Evolutionary conservation across 2,113 vertebrate species (phyloP).

Genomic region (Gadus chalcogrammus): DNA sequence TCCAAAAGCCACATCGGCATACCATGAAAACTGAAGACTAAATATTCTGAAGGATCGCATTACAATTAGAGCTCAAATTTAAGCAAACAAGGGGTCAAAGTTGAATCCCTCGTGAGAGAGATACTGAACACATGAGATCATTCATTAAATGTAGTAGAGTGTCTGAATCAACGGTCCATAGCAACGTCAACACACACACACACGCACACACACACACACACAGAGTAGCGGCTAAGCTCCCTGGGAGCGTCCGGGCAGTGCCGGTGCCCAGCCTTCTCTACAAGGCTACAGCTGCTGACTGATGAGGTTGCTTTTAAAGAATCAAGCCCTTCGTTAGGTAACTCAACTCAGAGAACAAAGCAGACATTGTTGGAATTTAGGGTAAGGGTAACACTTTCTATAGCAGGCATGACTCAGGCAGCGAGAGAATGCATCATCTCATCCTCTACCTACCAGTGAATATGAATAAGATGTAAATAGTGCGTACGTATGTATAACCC

Average conservation of each 20-base stretch:
- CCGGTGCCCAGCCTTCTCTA: constrained; percentile 22
- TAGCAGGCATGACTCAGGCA: no score
- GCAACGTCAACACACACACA: constrained; percentile 58
- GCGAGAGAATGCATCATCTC: no score
- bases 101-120: constrained; percentile 45
- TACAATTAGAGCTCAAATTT: constrained; percentile 4
- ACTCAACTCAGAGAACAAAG: not conserved
- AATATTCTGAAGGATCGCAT: not conserved
- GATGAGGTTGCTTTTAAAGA: constrained; percentile 24
- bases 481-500: no score
- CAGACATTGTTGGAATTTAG: no score
- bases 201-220: constrained; percentile 23
- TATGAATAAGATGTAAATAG: no score
- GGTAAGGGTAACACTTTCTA: no score
- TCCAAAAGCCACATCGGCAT: no score
- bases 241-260: constrained; percentile 29
- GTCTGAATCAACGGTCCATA: constrained; percentile 50
- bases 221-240: constrained; percentile 30
- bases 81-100: constrained; percentile 17
- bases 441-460: no score
- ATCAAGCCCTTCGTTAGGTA: not conserved
- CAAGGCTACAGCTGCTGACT: constrained; percentile 28
- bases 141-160: constrained; percentile 42
- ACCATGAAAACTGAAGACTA: not conserved
- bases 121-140: constrained; percentile 58